Evolutionary conservation across 92 coral and sea anemone genomes (phyloP), one percentile per base, ranked within the genome.

Genomic region (Palythoa heliodiscus): DNA sequence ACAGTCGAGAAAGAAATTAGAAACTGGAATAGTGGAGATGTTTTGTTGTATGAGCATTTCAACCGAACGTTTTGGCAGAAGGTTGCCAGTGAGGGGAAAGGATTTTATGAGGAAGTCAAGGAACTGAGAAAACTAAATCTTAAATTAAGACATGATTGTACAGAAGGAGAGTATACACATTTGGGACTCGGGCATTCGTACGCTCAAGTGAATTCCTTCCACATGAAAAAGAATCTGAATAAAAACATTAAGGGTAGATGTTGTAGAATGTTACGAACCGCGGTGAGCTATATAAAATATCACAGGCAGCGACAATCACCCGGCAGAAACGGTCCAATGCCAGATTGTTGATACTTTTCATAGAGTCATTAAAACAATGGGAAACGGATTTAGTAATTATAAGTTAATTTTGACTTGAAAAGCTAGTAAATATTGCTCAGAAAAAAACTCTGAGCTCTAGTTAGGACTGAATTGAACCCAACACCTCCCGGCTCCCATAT

Each of bases 11-110:
- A 61, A 11, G 83, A 82, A 61, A 94, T 95, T 64, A 91, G 92
- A 22, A 85, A 88, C 12, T 95, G 98, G 98, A 95, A 91, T 80
- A 86, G 76, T 64, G 98, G 95, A 14, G 98, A 94, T 72, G 89
- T 85, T 43, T 52, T 73, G 35, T 52, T 95, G 37, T 95, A 95
- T 52, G 87, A 91, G 14, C 86, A 94, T 54, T 95, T 95, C 86
- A 83, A 67, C 83, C 71, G 68, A 25, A 88, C 77, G 16, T 86
- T 95, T 57, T 75, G 81, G 82, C n/a, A 73, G 16, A 91, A 88
- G 47, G 83, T 87, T 11, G 57, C 78, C 14, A 43, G 50, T 14
- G 88, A 91, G 60, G 82, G 73, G 20, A 76, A 69, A 48, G 83
- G 78, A 17, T 92, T 92, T 85, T 78, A 84, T 53, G 87, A 76